Percentiles rank a stretch among this genome's conserved stretches.
Evolutionary conservation across 2,113 vertebrate species (phyloP).

Genomic region (Ivindomyrus marchei): DNA sequence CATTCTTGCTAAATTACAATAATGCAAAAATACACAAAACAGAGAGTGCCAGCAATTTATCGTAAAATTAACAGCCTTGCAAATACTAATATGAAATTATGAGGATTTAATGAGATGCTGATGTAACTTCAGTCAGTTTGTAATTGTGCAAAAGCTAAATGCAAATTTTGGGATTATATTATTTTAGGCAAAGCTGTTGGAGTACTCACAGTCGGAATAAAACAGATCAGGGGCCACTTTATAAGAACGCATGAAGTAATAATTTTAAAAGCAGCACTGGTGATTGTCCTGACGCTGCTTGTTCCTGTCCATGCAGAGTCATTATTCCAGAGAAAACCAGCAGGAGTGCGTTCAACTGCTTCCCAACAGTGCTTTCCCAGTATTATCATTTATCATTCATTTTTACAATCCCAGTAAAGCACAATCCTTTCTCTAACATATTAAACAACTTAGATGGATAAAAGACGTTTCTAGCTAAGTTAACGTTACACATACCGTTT

Average conservation of each 20-base stretch:
- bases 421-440: background rate
- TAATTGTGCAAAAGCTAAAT: background rate
- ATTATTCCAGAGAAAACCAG: background rate
- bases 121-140: background rate
- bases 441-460: background rate
- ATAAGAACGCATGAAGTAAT: background rate
- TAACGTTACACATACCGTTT: background rate
- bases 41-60: background rate
- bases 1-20: background rate
- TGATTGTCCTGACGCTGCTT: background rate
- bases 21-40: background rate
- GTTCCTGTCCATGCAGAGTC: background rate
- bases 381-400: background rate
- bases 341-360: background rate
- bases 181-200: background rate
- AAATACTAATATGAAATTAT: background rate
- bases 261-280: background rate
- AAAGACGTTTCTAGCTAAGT: background rate
- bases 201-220: background rate
- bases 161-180: background rate
- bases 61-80: background rate
- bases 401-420: background rate
- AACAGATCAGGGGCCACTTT: background rate
- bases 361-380: background rate
- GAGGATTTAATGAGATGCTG: background rate